Conservation (phyloP, 2,797 vertebrate species). For the Enteromius trimaculatus region DNA sequence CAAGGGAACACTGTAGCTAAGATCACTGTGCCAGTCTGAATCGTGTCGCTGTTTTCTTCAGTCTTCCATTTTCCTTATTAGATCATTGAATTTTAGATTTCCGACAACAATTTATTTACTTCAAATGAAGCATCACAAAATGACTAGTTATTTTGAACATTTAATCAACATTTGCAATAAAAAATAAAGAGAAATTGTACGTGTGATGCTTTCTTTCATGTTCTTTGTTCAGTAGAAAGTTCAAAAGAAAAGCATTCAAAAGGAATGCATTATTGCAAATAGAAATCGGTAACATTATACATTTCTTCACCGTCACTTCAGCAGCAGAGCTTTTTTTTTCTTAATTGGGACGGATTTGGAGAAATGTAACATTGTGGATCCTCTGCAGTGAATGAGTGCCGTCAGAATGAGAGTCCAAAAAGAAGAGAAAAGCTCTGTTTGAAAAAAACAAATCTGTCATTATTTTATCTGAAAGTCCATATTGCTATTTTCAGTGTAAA, state of each 20-base stretch:
- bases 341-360: not conserved
- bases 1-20: not conserved
- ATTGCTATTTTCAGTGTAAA: not conserved
- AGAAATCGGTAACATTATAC: not conserved
- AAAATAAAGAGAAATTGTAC: not conserved
- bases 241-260: not conserved
- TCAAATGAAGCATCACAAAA: not conserved
- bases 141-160: not conserved
- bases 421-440: too few relatives aligned
- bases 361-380: not conserved
- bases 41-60: conserved; percentile 1
- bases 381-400: not conserved
- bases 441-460: too few relatives aligned
- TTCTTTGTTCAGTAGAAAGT: not conserved
- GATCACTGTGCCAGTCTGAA: not conserved
- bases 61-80: not conserved
- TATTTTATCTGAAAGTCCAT: not conserved
- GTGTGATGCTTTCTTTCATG: not conserved
- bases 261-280: not conserved
- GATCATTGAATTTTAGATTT: not conserved
- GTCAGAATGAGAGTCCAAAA: not conserved
- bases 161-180: not conserved
- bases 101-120: not conserved
- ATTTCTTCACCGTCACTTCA: not conserved
- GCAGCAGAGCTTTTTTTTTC: not conserved